Conservation (phyloP, 2,797 vertebrate species). For the Sebastes matsubarae region DNA sequence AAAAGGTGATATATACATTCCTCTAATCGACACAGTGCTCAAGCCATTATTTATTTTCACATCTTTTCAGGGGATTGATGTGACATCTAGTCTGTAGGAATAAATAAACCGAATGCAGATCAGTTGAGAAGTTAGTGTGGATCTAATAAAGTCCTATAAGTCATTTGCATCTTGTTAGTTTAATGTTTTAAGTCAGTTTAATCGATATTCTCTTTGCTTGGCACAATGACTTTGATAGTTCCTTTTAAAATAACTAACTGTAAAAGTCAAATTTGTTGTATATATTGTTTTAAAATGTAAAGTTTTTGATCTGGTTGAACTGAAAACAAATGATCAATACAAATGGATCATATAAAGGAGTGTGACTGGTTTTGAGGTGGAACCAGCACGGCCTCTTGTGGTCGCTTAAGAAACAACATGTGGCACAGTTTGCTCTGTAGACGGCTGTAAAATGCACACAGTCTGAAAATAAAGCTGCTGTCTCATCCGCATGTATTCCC, state of each 20-base stretch:
- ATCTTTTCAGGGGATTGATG: not conserved
- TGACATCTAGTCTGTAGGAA: not conserved
- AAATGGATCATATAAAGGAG: not conserved
- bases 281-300: not conserved
- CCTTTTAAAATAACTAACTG: not conserved
- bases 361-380: not conserved
- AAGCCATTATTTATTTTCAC: not conserved
- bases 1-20: not conserved
- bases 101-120: not conserved
- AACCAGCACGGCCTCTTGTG: constrained; percentile 56
- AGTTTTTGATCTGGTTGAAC: not conserved
- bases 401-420: constrained; percentile 23
- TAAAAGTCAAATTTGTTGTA: no score
- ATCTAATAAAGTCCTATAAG: not conserved
- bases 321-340: not conserved
- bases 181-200: not conserved
- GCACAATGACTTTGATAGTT: not conserved
- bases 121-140: not conserved
- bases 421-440: constrained; percentile 3
- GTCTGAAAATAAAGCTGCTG: constrained; percentile 62
- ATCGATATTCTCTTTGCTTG: not conserved
- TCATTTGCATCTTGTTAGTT: not conserved
- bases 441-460: not conserved
- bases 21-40: not conserved
- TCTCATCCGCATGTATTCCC: constrained; percentile 47